Base-by-base conservation (phyloP, 2,888 invertebrate species). In the Drosophila diplacantha region DNA sequence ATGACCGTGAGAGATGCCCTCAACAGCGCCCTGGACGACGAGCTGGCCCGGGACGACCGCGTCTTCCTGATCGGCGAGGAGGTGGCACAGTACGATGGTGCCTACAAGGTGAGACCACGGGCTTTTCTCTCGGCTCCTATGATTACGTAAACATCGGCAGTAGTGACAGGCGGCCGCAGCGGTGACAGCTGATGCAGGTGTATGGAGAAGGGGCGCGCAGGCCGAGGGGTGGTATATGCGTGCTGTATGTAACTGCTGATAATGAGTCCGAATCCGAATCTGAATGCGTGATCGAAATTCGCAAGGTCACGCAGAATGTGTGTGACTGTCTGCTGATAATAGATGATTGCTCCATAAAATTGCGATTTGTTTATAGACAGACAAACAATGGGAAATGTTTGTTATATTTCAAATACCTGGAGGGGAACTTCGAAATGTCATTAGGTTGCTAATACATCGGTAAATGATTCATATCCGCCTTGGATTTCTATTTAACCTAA, bases 31-130 rank as follows among this genome's bases (percentile, higher is more conserved):
- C 90, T 99, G 86, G 98, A 99, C 87, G 99, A 99, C 87, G 99
- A 99, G 90, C 94, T 99, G 92, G 93, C 94, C 81, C 91, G 94
- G 65, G 99, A 99, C 87, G 96, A 98, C 32, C 91, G 91, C 64
- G 97, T 97, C 0, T 97, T 97, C 87, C 86, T 98, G 39, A 83
- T 98, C 69, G 99, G 99, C 38, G 99, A 99, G 88, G 99, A 99
- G 90, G 99, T 99, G 1, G 99, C 98, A n/a, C 93, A 95, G 89
- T 99, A 98, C 85, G 98, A 99, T 87, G 99, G 99, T 69, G 98
- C 98, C 49, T 99, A 99, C 87, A 95, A 98, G 93, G 95, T 99
- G 29, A 94, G 71, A 12, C 6, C n/a, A 44, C 3, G 20, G 18
- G 9, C 35, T 50, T 49, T 61, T 61, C 16, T 26, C 26, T 60